These are phyloP conservation scores for Nixonia krombeini DNA, from an alignment of 1,140 invertebrate genomes.

Conservation along the genomic window DNA sequence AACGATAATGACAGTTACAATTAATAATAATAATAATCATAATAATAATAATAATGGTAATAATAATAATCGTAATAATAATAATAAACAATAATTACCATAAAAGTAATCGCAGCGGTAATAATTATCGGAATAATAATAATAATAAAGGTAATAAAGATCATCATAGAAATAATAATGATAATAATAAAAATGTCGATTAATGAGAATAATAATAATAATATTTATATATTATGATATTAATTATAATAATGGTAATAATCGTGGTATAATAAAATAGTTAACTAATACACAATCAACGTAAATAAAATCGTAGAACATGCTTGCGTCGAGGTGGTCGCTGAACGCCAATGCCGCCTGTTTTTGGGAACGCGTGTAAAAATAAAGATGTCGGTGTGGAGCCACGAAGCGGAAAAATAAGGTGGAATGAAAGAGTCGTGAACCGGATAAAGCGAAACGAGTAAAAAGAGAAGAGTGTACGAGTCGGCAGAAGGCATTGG, in stretches of 20 bases:
- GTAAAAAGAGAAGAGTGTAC: too few relatives aligned
- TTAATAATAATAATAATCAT: slow-evolving; percentile 16
- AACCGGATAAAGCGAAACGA: too few relatives aligned
- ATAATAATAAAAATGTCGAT: slow-evolving; percentile 47
- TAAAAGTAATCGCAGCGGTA: slow-evolving; percentile 46
- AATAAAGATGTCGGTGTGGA: slow-evolving; percentile 1
- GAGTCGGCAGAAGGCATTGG: slow-evolving; percentile 55
- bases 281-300: slow-evolving; percentile 53
- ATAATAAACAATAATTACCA: too few relatives aligned
- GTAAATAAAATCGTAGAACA: slow-evolving; percentile 58
- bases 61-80: slow-evolving; percentile 51
- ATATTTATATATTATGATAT: slow-evolving; percentile 51
- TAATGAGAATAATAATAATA: slow-evolving; percentile 53
- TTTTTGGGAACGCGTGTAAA: too few relatives aligned
- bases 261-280: slow-evolving; percentile 49
- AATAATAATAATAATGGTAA: slow-evolving; percentile 23
- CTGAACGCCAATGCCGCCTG: slow-evolving; percentile 54
- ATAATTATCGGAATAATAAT: slow-evolving; percentile 42
- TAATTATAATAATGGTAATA: slow-evolving; percentile 52
- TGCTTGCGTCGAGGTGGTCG: slow-evolving; percentile 54
- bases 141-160: slow-evolving; percentile 51
- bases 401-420: background rate
- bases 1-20: slow-evolving; percentile 46
- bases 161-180: slow-evolving; percentile 39
- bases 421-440: too few relatives aligned